These are phyloP conservation scores for Ammodytes dubius DNA, from an alignment of 2,113 vertebrate species.

Conservation along the genomic window DNA sequence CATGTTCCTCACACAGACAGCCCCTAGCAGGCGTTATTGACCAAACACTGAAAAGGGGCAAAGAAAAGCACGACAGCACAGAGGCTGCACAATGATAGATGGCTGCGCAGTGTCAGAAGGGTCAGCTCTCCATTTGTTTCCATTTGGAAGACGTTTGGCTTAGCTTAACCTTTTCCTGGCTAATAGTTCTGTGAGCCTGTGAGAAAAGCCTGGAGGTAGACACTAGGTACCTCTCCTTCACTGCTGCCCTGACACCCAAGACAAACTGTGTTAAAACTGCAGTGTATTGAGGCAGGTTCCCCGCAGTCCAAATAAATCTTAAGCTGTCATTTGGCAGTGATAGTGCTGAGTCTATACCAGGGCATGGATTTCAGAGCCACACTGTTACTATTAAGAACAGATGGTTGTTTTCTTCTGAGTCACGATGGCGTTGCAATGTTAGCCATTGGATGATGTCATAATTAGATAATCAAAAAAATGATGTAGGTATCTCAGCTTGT, in stretches of 20 bases:
- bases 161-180: constrained; percentile 60
- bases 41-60: constrained; percentile 1
- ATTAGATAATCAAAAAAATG: constrained; percentile 3
- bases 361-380: constrained; percentile 8
- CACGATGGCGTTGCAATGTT: constrained; percentile 19
- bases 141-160: constrained; percentile 63
- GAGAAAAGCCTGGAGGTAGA: constrained; percentile 24
- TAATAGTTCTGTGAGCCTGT: constrained; percentile 10
- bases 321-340: constrained; percentile 43
- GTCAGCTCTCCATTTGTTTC: constrained; percentile 71
- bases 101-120: constrained; percentile 41
- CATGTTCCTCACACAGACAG: not conserved
- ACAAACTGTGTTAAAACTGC: constrained; percentile 52
- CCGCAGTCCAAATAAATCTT: constrained; percentile 56
- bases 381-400: constrained; percentile 2
- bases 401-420: constrained; percentile 41
- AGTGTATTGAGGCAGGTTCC: constrained; percentile 25
- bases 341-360: constrained; percentile 25
- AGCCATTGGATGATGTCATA: not conserved
- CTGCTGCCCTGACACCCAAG: constrained; percentile 45
- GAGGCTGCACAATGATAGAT: constrained; percentile 47
- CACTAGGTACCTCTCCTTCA: constrained; percentile 38
- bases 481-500: not conserved
- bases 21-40: constrained; percentile 36
- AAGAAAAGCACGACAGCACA: not conserved